A percentile compares a stretch with the other conserved stretches of the same genome.
Conservation (phyloP, 2,888 invertebrate genomes). For the Himalopsyche japonica region DNA sequence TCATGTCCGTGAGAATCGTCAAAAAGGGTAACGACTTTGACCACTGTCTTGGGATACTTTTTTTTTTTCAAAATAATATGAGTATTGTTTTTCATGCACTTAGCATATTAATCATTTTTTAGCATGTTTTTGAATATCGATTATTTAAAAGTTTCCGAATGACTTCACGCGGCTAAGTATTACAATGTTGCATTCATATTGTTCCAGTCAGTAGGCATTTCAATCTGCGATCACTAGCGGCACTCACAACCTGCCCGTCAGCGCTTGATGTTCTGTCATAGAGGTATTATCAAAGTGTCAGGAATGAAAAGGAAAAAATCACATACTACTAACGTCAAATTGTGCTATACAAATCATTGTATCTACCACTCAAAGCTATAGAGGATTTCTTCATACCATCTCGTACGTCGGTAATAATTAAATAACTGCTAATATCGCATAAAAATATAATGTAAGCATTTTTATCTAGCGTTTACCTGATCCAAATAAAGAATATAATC, state of each 20-base stretch:
- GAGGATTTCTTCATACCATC: not conserved
- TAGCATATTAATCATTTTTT: no score
- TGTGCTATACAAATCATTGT: not conserved
- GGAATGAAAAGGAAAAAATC: conserved; percentile 2
- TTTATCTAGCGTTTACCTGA: no score
- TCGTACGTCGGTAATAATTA: not conserved
- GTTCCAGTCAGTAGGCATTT: conserved; percentile 1
- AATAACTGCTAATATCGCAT: not conserved
- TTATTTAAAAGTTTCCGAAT: not conserved
- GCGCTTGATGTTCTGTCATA: conserved; percentile 28
- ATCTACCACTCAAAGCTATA: not conserved
- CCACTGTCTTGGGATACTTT: no score
- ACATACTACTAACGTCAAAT: not conserved
- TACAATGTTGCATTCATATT: not conserved
- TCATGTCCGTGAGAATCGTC: no score
- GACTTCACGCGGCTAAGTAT: not conserved
- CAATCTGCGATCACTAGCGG: not conserved
- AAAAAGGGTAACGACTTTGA: no score
- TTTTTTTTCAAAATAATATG: no score
- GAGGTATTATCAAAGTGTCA: conserved; percentile 37
- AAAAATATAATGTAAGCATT: no score
- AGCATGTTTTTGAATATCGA: no score
- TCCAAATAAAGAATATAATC: no score
- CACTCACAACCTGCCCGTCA: not conserved
- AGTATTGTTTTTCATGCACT: no score